Base-by-base conservation (phyloP, 2,888 invertebrate genomes). In the Pteria penguin region DNA sequence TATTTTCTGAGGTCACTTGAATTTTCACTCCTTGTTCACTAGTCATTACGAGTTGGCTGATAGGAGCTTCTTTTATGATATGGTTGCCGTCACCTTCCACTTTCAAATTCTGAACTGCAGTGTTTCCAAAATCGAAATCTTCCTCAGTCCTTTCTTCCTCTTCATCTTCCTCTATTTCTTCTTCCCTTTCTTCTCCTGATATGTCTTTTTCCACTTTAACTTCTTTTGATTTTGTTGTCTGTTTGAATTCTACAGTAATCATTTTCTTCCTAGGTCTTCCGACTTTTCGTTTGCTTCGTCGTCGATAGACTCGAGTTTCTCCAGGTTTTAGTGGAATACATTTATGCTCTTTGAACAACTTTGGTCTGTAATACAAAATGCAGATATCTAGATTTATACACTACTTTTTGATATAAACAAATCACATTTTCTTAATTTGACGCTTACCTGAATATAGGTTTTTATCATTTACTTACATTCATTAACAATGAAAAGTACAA, bases 301-400 rank as follows among this genome's bases (percentile, higher is more conserved):
- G 86, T 54, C 85, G 76, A 74, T 88, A 89, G 2, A 82, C 79
- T 8, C 76, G 67, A 8, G 76, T 52, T 36, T 82, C 78, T 1
- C 86, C 85, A 22, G 82, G 80, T 54, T 84, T 83, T 33, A 82
- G 77, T 18, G 85, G 84, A 45, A 78, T 79, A 84, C 90, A 91
- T 72, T 87, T 88, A 80, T 91, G 91, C 54, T 88, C 87, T 18
- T 85, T 80, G 61, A 88, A 86, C n/a, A 88, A 79, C 73, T 89
- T 89, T 2, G 88, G 84, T 24, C 90, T 72, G 45, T 14, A 45
- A 45, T 1, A 1, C 8, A 8, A 45, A 45, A 14, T 45, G n/a
- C n/a, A n/a, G n/a, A n/a, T n/a, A n/a, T n/a, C n/a, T n/a, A n/a
- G n/a, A 45, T 45, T 45, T 45, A 14, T 18, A 45, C 18, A 14